phyloP scores from a whole-genome alignment of 2,888 invertebrate species.

The Chorisops tibialis region DNA sequence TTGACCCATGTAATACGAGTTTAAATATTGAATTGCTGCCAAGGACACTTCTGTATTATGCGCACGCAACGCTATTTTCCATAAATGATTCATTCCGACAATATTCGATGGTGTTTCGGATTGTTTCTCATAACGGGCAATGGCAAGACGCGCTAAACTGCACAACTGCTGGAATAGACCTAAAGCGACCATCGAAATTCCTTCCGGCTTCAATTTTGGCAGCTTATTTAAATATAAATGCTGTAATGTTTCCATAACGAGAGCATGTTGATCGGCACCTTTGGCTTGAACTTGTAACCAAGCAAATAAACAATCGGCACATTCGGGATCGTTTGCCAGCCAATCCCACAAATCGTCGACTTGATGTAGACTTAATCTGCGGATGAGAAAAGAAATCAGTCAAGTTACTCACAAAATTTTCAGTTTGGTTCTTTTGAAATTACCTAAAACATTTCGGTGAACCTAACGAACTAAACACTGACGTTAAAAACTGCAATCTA shows the following conservation, averaged over 20 bases:
- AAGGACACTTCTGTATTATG: constrained; percentile 91
- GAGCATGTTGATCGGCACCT: constrained; percentile 86
- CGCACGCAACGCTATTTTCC: constrained; percentile 89
- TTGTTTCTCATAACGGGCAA: constrained; percentile 62
- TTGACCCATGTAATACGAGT: constrained; percentile 90
- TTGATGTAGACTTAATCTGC: constrained; percentile 77
- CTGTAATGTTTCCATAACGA: constrained; percentile 81
- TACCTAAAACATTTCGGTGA: constrained; percentile 85
- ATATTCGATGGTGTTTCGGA: constrained; percentile 56
- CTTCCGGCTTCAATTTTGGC: constrained; percentile 82
- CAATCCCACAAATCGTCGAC: constrained; percentile 90
- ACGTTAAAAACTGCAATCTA: constrained; percentile 85
- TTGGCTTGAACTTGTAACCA: constrained; percentile 92
- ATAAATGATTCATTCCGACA: constrained; percentile 88
- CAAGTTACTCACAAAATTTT: neutral
- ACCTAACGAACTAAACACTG: constrained; percentile 85
- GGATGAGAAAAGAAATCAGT: constrained; percentile 26
- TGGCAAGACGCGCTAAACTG: constrained; percentile 77
- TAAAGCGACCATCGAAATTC: constrained; percentile 87
- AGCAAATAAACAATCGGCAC: constrained; percentile 87
- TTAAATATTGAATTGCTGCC: constrained; percentile 91
- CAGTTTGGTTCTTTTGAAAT: constrained; percentile 33
- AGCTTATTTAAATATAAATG: constrained; percentile 86
- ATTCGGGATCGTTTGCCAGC: constrained; percentile 78
- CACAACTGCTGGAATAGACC: constrained; percentile 89